Conservation (phyloP, 1,140 invertebrate genomes). For the Tetramorium simillimum region DNA sequence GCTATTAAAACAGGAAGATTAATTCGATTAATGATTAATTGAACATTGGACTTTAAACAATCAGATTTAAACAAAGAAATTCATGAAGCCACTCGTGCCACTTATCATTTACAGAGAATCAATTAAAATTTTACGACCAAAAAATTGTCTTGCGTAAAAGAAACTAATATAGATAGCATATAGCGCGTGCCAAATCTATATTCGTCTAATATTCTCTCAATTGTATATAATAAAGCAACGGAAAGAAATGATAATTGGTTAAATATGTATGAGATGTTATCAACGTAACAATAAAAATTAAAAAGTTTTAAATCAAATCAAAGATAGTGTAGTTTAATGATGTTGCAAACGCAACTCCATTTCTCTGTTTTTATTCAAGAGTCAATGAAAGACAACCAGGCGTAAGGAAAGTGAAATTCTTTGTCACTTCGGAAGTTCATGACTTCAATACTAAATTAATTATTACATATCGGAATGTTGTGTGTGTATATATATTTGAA, state of each 20-base stretch:
- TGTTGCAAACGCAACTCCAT: not conserved
- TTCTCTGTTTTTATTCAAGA: constrained; percentile 4
- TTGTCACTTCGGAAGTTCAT: not conserved
- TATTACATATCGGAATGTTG: not conserved
- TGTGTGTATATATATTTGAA: not conserved
- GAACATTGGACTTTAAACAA: not conserved
- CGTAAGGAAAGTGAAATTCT: not conserved
- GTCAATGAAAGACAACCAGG: not conserved
- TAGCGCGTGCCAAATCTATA: not conserved
- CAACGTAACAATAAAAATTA: not conserved
- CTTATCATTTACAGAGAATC: not conserved
- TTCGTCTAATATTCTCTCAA: not conserved
- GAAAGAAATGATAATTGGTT: not conserved
- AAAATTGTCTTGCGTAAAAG: not conserved
- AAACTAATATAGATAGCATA: not conserved
- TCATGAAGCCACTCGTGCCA: not conserved
- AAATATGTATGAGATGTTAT: no score
- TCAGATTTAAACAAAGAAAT: not conserved
- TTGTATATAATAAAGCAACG: constrained; percentile 4
- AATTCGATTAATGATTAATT: not conserved
- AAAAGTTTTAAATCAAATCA: not conserved
- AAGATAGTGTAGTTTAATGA: not conserved
- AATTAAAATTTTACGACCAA: not conserved
- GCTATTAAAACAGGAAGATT: not conserved
- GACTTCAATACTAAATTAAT: not conserved